These are phyloP conservation scores for Tubiluchus corallicola DNA, from an alignment of 2,888 invertebrate genomes.

Conservation along the genomic window DNA sequence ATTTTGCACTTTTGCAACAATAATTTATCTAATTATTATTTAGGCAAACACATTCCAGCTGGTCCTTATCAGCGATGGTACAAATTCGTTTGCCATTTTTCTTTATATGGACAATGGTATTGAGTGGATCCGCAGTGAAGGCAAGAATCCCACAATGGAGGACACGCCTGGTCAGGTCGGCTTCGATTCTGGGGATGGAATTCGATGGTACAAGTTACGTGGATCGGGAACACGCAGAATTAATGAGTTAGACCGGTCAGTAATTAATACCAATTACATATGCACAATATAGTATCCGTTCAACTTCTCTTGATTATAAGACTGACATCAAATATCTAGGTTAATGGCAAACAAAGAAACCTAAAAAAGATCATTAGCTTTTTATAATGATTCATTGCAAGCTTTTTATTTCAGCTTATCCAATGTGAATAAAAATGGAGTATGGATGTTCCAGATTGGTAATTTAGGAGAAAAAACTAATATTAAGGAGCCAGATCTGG, in stretches of 20 bases:
- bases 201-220: conserved; percentile 48
- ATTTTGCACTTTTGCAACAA: no score
- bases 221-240: conserved; percentile 84
- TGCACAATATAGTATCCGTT: no score
- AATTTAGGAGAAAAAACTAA: no score
- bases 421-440: conserved; percentile 62
- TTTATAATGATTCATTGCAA: no score
- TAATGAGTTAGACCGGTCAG: conserved; percentile 53
- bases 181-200: conserved; percentile 64
- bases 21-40: conserved; percentile 9
- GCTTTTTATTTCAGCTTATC: conserved; percentile 51
- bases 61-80: conserved; percentile 49
- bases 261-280: no score
- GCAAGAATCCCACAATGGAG: conserved; percentile 50
- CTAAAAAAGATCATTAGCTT: no score
- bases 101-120: conserved; percentile 71
- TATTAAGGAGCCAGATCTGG: no score
- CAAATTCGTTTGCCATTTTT: conserved; percentile 62
- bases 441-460: conserved; percentile 74
- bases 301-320: no score
- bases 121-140: conserved; percentile 72
- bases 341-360: no score
- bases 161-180: conserved; percentile 87
- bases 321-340: no score
- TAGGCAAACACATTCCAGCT: conserved; percentile 72